A percentile compares a stretch with the other conserved stretches of the same genome.
Conservation (phyloP, 2,888 invertebrate genomes). For the Tyria jacobaeae region DNA sequence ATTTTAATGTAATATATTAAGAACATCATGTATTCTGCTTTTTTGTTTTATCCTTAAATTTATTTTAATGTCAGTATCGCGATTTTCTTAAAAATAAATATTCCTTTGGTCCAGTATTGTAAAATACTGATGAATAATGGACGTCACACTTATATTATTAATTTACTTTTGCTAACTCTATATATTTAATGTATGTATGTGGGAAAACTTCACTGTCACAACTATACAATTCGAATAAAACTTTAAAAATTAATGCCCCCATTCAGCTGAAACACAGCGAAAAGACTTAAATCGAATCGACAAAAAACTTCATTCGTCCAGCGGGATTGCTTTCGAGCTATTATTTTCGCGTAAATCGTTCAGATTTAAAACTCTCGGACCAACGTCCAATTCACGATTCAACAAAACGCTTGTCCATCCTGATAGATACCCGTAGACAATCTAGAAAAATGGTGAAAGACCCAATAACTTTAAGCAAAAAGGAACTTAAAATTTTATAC, state of each 20-base stretch:
- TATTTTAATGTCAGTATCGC: too few relatives aligned
- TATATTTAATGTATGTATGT: too few relatives aligned
- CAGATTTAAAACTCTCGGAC: slow-evolving; percentile 78
- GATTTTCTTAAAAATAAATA: too few relatives aligned
- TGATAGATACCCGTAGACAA: slow-evolving; percentile 77
- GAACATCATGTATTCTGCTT: not conserved
- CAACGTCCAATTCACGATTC: slow-evolving; percentile 79
- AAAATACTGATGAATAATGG: too few relatives aligned
- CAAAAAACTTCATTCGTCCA: slow-evolving; percentile 59
- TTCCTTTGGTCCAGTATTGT: too few relatives aligned
- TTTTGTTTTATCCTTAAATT: not conserved
- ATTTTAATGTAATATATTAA: not conserved
- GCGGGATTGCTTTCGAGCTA: slow-evolving; percentile 69
- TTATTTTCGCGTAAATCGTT: slow-evolving; percentile 81
- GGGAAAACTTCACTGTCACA: too few relatives aligned
- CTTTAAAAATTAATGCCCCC: slow-evolving; percentile 6
- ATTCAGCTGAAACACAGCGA: slow-evolving; percentile 32
- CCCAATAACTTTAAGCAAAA: slow-evolving; percentile 28
- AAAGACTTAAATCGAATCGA: slow-evolving; percentile 47
- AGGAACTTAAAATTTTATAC: slow-evolving; percentile 27
- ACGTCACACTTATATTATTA: too few relatives aligned
- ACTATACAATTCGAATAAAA: not conserved
- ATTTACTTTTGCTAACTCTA: too few relatives aligned
- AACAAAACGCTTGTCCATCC: slow-evolving; percentile 83
- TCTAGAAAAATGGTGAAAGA: slow-evolving; percentile 53